These are phyloP conservation scores for Pampus argenteus DNA, from an alignment of 2,797 vertebrate species.

Conservation along the genomic window DNA sequence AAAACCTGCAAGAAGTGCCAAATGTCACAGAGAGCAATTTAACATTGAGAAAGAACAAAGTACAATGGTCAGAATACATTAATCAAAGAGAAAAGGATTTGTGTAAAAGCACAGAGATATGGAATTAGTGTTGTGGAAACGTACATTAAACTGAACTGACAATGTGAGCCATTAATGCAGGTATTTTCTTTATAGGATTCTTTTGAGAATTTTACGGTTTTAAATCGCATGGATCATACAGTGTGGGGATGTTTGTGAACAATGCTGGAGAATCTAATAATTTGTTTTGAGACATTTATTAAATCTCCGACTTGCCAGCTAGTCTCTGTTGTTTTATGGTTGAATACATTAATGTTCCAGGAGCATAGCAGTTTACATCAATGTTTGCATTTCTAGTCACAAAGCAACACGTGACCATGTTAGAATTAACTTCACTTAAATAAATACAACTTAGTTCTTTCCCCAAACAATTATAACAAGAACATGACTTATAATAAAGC, in stretches of 20 bases:
- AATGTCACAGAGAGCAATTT: not conserved
- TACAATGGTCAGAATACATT: not conserved
- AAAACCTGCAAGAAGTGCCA: not conserved
- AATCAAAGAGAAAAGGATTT: not conserved
- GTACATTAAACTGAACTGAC: not conserved
- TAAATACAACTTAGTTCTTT: conserved; percentile 30
- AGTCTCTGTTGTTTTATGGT: not conserved
- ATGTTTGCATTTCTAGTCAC: not conserved
- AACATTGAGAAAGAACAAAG: not conserved
- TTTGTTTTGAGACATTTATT: conserved; percentile 9
- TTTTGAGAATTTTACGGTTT: not conserved
- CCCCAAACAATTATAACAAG: too few relatives aligned
- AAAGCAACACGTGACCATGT: not conserved
- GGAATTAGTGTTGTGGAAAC: not conserved
- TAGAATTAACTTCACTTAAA: conserved; percentile 3
- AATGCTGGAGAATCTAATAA: not conserved
- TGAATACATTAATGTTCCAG: not conserved
- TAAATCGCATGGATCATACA: not conserved
- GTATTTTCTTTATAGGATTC: not conserved
- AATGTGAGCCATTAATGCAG: not conserved
- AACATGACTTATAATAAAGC: too few relatives aligned
- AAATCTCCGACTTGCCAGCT: conserved; percentile 6
- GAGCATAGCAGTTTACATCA: not conserved
- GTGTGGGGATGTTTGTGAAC: not conserved
- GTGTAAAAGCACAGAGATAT: not conserved